Conservation (phyloP, 2,113 vertebrate species). For the Elephantulus edwardii region DNA sequence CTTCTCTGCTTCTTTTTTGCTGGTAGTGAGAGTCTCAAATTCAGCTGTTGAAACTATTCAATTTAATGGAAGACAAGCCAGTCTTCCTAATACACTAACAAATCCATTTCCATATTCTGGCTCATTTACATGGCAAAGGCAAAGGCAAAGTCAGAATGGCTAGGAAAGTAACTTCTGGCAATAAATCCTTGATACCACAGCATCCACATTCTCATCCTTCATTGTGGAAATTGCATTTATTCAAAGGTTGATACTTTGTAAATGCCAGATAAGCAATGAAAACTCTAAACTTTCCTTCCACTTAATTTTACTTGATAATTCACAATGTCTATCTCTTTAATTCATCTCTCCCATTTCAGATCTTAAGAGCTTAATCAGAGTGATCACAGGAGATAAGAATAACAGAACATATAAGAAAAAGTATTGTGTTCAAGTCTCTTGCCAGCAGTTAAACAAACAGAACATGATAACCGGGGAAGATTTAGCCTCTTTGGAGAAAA, state of each 20-base stretch:
- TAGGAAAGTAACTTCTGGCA: neutral
- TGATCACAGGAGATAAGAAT: neutral
- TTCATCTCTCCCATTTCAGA: neutral
- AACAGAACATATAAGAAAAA: neutral
- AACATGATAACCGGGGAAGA: neutral
- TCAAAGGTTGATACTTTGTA: neutral
- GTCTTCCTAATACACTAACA: too few relatives aligned
- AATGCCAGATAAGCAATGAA: neutral
- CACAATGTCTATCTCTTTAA: neutral
- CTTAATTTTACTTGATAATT: neutral
- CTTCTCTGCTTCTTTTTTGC: too few relatives aligned
- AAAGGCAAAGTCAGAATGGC: neutral
- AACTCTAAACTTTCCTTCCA: neutral
- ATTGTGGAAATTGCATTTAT: neutral
- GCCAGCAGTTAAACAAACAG: neutral
- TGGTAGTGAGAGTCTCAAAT: too few relatives aligned
- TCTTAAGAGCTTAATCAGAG: neutral
- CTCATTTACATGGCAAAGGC: too few relatives aligned
- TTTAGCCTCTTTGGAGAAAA: neutral
- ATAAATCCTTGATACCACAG: neutral
- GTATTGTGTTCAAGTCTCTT: neutral
- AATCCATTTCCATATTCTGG: too few relatives aligned
- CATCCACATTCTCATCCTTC: neutral
- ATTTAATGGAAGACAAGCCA: too few relatives aligned
- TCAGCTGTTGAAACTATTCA: too few relatives aligned